Base-by-base conservation (phyloP, 2,888 invertebrate genomes). In the Aspidiotus destructor region DNA sequence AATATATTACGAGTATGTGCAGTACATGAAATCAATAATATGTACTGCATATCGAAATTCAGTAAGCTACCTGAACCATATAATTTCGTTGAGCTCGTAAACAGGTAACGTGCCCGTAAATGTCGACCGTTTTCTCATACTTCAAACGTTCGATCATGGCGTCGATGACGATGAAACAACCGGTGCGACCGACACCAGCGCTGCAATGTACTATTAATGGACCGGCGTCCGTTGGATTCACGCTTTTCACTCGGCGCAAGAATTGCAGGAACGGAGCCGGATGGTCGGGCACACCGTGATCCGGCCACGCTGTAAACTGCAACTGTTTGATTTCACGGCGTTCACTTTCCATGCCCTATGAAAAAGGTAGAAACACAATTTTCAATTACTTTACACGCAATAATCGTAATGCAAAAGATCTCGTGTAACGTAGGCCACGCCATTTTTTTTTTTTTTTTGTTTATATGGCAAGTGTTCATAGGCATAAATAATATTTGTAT, bases 221-320 rank as follows among this genome's bases (percentile, higher is more conserved):
- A 8, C 72, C 72, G 10, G 69, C 60, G 2, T 71, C 71, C 13
- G 55, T 83, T 0, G 94, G 92, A 76, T 95, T 96, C 74, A 95
- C 80, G 70, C 89, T 87, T 73, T 91, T 88, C 15, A 99, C 96
- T 70, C 99, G 85, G 67, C 93, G 85, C 75, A 99, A 81, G 80
- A 99, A 99, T 80, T 97, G 94, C 73, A 99, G 81, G 81, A 99
- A 95, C 0, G 98, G 98, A 0, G 98, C 98, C 0, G 99, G 97
- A 79, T 98, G 96, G 77, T 98, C 98, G 2, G 99, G 98, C 5
- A 99, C 98, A 2, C 92, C 98, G 76, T 99, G 99, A 79, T 99
- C 99, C 1, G 99, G 98, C 99, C 99, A 99, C 7, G 98, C 98
- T 0, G 98, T 99, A 77, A 98, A 99, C 79, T 99, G 99, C 73